These are phyloP conservation scores for Cheiracanthium punctorium DNA, from an alignment of 2,888 invertebrate genomes.

Conservation along the genomic window DNA sequence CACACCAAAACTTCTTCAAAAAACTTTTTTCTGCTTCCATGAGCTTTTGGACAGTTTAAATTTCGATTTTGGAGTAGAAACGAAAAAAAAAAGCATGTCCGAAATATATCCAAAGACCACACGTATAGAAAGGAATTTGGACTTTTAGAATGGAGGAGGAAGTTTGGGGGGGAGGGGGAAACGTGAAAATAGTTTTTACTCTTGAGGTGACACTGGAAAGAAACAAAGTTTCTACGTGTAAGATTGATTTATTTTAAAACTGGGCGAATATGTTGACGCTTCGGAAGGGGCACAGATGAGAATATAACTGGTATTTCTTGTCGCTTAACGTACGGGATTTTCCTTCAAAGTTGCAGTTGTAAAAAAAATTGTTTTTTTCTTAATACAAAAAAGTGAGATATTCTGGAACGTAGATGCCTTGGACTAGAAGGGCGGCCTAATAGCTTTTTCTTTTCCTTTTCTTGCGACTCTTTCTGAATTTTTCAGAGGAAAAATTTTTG, in stretches of 20 bases:
- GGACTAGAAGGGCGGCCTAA: no score
- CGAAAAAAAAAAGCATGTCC: not conserved
- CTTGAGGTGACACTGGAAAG: not conserved
- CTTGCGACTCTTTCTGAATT: no score
- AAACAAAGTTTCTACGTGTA: not conserved
- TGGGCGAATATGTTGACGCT: constrained; percentile 9
- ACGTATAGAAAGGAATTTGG: not conserved
- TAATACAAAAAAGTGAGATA: no score
- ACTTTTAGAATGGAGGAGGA: not conserved
- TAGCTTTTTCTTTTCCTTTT: no score
- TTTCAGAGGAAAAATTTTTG: no score
- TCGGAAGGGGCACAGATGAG: constrained; percentile 1
- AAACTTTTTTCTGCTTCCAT: not conserved
- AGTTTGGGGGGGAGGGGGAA: not conserved
- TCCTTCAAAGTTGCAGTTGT: not conserved
- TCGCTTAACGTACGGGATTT: not conserved
- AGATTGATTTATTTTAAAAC: constrained; percentile 13
- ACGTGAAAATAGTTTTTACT: not conserved
- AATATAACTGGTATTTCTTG: constrained; percentile 2
- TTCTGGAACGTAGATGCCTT: no score
- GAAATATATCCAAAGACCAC: not conserved
- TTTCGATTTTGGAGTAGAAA: not conserved
- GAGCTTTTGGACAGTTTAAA: constrained; percentile 13
- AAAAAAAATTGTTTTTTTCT: not conserved
- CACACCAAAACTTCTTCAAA: not conserved